Evolutionary conservation across 2,113 vertebrate genomes (phyloP).

Genomic region (Mormyrus iriodes): DNA sequence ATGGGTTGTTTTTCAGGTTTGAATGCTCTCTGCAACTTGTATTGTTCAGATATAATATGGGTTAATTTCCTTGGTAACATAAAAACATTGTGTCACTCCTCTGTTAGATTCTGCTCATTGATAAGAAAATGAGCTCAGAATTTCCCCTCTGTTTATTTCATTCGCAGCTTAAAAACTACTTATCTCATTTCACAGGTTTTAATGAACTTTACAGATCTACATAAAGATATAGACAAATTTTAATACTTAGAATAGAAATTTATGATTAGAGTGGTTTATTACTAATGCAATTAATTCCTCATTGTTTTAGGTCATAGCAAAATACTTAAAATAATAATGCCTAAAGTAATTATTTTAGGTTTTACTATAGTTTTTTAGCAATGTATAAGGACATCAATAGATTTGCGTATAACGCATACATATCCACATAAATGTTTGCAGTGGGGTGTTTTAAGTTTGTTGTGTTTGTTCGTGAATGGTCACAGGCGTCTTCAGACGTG

Average conservation of each 20-base stretch:
- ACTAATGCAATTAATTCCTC: neutral
- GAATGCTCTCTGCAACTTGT: neutral
- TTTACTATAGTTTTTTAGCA: neutral
- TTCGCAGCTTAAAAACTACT: neutral
- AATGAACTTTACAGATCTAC: neutral
- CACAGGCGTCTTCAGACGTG: neutral
- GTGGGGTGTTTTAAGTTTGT: neutral
- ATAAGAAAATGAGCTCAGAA: neutral
- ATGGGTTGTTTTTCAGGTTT: neutral
- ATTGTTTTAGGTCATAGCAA: neutral
- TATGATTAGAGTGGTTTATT: neutral
- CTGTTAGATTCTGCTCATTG: neutral
- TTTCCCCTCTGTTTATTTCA: neutral
- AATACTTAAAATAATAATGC: neutral
- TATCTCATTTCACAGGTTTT: neutral
- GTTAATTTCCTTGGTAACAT: neutral
- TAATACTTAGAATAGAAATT: neutral
- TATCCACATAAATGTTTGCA: neutral
- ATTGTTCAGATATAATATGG: neutral
- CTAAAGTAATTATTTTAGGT: neutral
- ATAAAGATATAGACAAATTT: neutral
- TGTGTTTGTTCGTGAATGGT: neutral
- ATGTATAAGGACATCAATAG: neutral
- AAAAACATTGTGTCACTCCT: neutral
- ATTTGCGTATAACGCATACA: neutral